phyloP scores from a whole-genome alignment of 2,797 vertebrate genomes.

The Lithobates sylvaticus region DNA sequence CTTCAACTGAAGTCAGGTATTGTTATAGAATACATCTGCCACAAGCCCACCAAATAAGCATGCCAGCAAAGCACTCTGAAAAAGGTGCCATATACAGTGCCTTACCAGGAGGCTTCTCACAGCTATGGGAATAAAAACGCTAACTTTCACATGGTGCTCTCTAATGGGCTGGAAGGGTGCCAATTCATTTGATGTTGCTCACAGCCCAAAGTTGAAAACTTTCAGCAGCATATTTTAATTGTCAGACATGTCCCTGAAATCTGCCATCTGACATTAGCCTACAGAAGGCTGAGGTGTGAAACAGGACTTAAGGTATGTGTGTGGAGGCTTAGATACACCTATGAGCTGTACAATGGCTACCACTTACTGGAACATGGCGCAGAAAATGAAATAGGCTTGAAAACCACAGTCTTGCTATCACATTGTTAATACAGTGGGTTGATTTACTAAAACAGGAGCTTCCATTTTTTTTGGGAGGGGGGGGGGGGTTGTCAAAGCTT shows the following conservation, averaged over 20 bases:
- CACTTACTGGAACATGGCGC: no score
- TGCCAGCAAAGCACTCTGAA: background rate
- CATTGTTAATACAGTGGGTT: no score
- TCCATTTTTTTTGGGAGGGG: no score
- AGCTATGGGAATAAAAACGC: background rate
- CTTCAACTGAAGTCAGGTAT: background rate
- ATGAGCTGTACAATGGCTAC: no score
- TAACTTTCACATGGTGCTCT: background rate
- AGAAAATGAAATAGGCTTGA: no score
- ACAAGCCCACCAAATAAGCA: no score
- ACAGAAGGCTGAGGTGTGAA: no score
- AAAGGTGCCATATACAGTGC: background rate
- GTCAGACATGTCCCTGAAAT: background rate
- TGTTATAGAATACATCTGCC: background rate
- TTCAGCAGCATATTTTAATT: background rate
- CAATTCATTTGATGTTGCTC: background rate
- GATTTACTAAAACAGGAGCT: no score
- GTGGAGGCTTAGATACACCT: no score
- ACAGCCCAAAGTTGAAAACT: background rate
- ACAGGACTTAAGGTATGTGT: background rate
- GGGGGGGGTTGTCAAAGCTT: no score
- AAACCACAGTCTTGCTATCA: no score
- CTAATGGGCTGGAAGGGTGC: background rate
- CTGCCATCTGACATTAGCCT: background rate
- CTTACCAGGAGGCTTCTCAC: background rate